A percentile compares a stretch with the other conserved stretches of the same genome.
phyloP scores from a whole-genome alignment of 2,797 vertebrate genomes.

The Carcharodon carcharias region DNA sequence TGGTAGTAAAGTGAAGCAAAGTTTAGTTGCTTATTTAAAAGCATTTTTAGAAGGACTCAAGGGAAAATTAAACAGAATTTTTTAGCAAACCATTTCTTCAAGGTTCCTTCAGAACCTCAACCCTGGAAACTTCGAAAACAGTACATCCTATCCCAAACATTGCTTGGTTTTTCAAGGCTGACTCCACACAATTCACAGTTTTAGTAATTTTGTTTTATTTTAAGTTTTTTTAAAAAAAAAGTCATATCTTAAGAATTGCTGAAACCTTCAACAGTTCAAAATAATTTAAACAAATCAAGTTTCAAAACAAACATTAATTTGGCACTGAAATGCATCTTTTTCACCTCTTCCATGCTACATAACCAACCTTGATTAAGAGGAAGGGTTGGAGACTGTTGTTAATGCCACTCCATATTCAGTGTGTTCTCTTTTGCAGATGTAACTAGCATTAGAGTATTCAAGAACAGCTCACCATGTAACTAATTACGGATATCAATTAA shows the following conservation, averaged over 20 bases:
- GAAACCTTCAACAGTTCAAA: background rate
- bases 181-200: background rate
- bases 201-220: background rate
- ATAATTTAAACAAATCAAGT: background rate
- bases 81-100: background rate
- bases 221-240: background rate
- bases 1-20: background rate
- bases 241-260: background rate
- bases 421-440: background rate
- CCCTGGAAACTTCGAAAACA: background rate
- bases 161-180: background rate
- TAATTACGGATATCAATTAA: background rate
- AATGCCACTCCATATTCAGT: background rate
- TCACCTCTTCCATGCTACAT: background rate
- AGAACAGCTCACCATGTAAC: background rate
- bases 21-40: background rate
- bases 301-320: background rate
- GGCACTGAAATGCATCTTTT: too few relatives aligned
- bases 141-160: background rate
- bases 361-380: background rate
- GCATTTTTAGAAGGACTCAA: background rate
- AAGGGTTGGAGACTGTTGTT: background rate
- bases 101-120: constrained; percentile 11
- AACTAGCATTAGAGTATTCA: background rate
- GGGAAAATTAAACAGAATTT: background rate